Base-by-base conservation (phyloP, 2,113 vertebrate species). In the Lonchura striata region DNA sequence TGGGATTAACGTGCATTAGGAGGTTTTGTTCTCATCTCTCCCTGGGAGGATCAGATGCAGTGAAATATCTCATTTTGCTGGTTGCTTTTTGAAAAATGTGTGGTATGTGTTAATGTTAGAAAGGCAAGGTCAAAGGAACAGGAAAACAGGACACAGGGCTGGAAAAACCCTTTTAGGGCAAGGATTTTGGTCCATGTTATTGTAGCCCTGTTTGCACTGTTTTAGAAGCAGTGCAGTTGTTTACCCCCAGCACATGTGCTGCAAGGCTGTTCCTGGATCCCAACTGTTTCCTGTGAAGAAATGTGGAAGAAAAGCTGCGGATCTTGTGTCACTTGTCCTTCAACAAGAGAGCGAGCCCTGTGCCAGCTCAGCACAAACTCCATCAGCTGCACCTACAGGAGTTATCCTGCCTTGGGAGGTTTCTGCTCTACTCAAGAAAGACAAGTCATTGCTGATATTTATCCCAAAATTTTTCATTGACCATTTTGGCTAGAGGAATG, bases 71-170 rank as follows among this genome's bases (percentile, higher is more conserved):
- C 88, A 95, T 96, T 95, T 95, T 94, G 82, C 88, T 90, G 37
- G 72, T 86, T 88, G 88, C 50, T 90, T 93, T 93, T 86, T 82
- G 72, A 95, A 86, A 95, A 94, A 95, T 81, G 93, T 39, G 33
- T 95, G 95, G 96, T 93, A 97, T 96, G 95, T 93, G 83, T 89
- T 86, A 60, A 57, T 54, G 83, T 84, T 64, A 90, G 88, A 94
- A 96, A 78, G 69, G 72, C 92, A 94, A 95, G 94, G 95, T 95
- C 95, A 96, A 92, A 96, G 92, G 83, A 96, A 71, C 57, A 91
- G 77, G 77, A 76, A 56, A 13, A 0, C 28, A 59, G 77, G 83
- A 94, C 80, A 41, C 28, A 42, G 85, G 72, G 56, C 25, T 94
- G 80, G 71, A 81, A 71, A 87, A 83, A 66, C 16, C 47, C 49